These are phyloP conservation scores for Podocnemis expansa DNA, from an alignment of 2,113 vertebrate genomes.

Conservation along the genomic window DNA sequence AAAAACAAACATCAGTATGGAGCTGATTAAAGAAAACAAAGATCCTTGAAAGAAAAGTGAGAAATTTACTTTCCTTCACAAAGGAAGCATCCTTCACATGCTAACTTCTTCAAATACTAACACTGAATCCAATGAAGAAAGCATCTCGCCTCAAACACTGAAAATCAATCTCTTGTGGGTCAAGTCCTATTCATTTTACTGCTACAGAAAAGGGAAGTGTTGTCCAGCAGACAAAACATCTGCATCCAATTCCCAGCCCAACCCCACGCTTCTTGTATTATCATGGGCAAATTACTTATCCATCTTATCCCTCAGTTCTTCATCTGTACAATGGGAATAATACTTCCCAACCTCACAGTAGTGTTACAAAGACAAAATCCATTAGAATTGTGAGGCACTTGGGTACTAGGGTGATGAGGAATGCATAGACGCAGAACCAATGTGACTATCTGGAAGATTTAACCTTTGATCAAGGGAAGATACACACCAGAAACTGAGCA, in stretches of 20 bases:
- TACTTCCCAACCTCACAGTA: not conserved
- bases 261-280: not conserved
- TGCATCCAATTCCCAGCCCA: not conserved
- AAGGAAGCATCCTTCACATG: not conserved
- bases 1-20: conserved; percentile 11
- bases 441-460: not conserved
- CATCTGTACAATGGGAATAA: not conserved
- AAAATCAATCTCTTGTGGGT: not conserved
- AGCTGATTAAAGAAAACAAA: not conserved
- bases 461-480: not conserved
- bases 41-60: not conserved
- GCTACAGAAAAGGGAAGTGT: not conserved
- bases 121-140: not conserved
- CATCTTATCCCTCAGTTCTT: not conserved
- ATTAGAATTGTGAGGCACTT: not conserved
- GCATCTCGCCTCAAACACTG: not conserved
- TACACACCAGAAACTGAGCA: not conserved
- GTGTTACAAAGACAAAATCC: not conserved
- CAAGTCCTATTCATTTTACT: not conserved
- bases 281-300: not conserved
- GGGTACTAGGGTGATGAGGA: not conserved
- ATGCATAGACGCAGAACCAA: not conserved
- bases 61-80: not conserved
- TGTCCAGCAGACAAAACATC: not conserved
- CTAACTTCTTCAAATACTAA: not conserved